Conservation (phyloP, 2,113 vertebrate species). For the Calonectris borealis region DNA sequence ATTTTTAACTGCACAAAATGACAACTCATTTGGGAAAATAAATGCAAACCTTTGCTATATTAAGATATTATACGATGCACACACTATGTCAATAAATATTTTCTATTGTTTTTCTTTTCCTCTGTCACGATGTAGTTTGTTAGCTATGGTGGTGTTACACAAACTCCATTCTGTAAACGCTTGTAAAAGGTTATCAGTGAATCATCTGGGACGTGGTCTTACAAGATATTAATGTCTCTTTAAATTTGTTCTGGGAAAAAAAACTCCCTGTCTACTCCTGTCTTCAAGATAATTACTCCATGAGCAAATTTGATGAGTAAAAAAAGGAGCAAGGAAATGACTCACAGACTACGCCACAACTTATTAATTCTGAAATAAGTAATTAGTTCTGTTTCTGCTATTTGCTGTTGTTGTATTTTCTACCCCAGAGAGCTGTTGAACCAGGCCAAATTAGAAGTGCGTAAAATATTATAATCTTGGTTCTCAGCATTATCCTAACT, state of each 20-base stretch:
- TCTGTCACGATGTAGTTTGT: neutral
- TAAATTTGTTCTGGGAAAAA: neutral
- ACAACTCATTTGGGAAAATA: neutral
- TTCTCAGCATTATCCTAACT: neutral
- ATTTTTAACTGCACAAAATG: neutral
- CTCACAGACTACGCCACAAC: neutral
- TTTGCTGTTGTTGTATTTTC: neutral
- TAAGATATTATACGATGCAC: neutral
- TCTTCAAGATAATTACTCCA: slow-evolving; percentile 8
- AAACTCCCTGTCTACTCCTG: neutral
- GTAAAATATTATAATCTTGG: neutral
- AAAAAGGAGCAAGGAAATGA: slow-evolving; percentile 18
- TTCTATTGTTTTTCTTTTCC: neutral
- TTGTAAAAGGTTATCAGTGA: neutral
- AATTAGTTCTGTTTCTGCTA: slow-evolving; percentile 30
- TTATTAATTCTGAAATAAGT: slow-evolving; percentile 36
- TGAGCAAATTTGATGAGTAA: slow-evolving; percentile 29
- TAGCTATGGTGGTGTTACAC: neutral
- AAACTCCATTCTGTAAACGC: neutral
- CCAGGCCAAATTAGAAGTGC: neutral
- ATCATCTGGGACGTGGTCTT: neutral
- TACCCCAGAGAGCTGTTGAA: neutral
- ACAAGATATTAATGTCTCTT: neutral
- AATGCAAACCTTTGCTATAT: neutral
- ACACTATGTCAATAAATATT: slow-evolving; percentile 19